phyloP scores from a whole-genome alignment of 2,888 invertebrate genomes.

The Sisyra terminalis region DNA sequence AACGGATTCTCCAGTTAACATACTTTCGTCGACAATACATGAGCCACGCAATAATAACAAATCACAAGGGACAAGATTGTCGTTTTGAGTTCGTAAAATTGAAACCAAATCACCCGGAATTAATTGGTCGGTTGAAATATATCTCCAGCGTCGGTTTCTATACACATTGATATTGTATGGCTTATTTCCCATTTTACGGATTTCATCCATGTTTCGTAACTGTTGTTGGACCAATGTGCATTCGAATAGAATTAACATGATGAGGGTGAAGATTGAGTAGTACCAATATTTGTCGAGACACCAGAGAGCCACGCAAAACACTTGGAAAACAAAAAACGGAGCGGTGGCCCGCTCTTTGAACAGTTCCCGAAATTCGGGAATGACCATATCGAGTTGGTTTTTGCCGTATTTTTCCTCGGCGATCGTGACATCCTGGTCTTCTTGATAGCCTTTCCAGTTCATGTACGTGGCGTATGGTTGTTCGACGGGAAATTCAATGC shows the following conservation, averaged over 20 bases:
- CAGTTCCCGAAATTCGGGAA: constrained; percentile 92
- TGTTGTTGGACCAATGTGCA: constrained; percentile 98
- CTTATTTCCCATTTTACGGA: constrained; percentile 98
- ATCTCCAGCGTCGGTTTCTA: constrained; percentile 79
- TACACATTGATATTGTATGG: constrained; percentile 85
- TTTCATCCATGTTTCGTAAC: constrained; percentile 93
- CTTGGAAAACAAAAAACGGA: constrained; percentile 99
- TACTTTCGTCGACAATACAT: constrained; percentile 97
- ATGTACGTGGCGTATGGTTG: constrained; percentile 52
- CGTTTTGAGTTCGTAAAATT: constrained; percentile 73
- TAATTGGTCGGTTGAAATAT: constrained; percentile 69
- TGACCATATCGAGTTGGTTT: constrained; percentile 76
- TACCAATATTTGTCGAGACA: constrained; percentile 99
- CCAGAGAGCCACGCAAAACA: constrained; percentile 97
- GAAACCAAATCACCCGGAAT: constrained; percentile 95
- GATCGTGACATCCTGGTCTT: constrained; percentile 58
- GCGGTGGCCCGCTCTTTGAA: constrained; percentile 97
- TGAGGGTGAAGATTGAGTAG: constrained; percentile 88
- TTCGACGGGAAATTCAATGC: constrained; percentile 72
- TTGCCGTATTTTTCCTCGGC: constrained; percentile 75
- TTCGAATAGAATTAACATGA: constrained; percentile 93
- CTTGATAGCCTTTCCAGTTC: constrained; percentile 74
- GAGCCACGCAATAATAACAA: constrained; percentile 83
- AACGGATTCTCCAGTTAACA: constrained; percentile 97
- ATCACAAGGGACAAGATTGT: constrained; percentile 92